phyloP scores from a whole-genome alignment of 1,140 invertebrate genomes.

The Leptonema lineaticorne region DNA sequence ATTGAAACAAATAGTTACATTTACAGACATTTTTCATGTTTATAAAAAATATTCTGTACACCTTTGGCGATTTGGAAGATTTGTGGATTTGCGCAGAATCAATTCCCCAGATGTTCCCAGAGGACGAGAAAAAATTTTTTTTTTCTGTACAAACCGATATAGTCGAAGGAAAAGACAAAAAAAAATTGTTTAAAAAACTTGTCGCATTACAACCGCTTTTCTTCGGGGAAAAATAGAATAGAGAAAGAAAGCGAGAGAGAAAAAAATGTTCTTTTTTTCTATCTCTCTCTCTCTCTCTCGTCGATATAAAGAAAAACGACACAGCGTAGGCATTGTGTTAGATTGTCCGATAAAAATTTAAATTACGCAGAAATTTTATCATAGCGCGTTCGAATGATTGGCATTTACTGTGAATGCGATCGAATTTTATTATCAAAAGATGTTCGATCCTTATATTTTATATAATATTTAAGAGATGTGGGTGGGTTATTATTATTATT shows the following conservation, averaged over 20 bases:
- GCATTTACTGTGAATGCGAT: not conserved
- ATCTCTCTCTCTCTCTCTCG: not conserved
- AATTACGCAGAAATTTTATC: not conserved
- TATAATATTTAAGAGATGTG: too few species aligned
- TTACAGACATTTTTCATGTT: too few species aligned
- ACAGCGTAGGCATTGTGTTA: not conserved
- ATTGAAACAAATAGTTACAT: not conserved
- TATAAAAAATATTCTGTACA: too few species aligned
- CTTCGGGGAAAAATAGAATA: not conserved
- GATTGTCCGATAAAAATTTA: not conserved
- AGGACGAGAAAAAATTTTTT: not conserved
- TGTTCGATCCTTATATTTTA: too few species aligned
- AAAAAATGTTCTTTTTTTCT: not conserved
- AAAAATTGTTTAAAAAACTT: not conserved
- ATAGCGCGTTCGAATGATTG: not conserved
- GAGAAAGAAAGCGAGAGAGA: not conserved
- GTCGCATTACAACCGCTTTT: not conserved
- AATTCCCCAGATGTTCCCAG: not conserved
- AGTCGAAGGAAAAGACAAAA: not conserved
- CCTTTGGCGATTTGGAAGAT: not conserved
- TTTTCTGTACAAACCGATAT: not conserved
- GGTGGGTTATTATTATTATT: too few species aligned
- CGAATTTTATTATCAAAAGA: too few species aligned
- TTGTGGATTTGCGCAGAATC: slow-evolving; percentile 2
- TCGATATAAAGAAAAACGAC: not conserved